These are phyloP conservation scores for Brachypodius melanocephalos DNA, from an alignment of 2,113 vertebrate genomes.

Conservation along the genomic window DNA sequence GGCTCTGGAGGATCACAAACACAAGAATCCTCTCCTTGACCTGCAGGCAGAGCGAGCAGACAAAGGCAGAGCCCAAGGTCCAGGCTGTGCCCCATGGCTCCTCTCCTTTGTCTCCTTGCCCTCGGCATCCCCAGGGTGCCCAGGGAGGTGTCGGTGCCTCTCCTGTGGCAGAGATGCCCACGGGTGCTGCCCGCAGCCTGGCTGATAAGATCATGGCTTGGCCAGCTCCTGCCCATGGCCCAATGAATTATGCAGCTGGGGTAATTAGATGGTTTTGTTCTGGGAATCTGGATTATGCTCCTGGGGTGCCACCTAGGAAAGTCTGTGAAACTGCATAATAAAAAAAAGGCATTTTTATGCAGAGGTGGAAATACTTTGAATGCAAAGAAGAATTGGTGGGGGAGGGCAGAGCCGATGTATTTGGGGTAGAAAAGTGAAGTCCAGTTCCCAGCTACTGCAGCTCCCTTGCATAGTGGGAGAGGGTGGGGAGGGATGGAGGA, in stretches of 20 bases:
- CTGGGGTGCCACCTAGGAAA: not conserved
- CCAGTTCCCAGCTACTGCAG: not conserved
- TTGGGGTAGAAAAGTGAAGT: not conserved
- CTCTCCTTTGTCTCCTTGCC: not conserved
- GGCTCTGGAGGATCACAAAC: not conserved
- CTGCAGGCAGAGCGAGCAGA: not conserved
- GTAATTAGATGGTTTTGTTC: conserved; percentile 53
- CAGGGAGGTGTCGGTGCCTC: not conserved
- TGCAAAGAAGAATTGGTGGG: not conserved
- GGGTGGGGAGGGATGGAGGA: not conserved
- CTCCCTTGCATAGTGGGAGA: not conserved
- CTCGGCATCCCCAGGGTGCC: rapidly evolving
- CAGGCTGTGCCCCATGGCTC: not conserved
- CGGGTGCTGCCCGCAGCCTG: not conserved
- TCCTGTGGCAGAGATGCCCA: not conserved
- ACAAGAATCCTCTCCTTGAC: not conserved
- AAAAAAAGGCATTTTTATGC: conserved; percentile 30
- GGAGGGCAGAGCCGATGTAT: not conserved
- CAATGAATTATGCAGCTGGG: conserved; percentile 25
- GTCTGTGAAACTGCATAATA: conserved; percentile 8
- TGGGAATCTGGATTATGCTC: conserved; percentile 3
- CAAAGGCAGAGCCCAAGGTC: not conserved
- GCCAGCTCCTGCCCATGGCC: not conserved
- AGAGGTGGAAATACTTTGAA: not conserved
- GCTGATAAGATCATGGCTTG: conserved; percentile 21